Evolutionary conservation across 2,888 invertebrate genomes (phyloP).

Genomic region (Tridacna gigas): DNA sequence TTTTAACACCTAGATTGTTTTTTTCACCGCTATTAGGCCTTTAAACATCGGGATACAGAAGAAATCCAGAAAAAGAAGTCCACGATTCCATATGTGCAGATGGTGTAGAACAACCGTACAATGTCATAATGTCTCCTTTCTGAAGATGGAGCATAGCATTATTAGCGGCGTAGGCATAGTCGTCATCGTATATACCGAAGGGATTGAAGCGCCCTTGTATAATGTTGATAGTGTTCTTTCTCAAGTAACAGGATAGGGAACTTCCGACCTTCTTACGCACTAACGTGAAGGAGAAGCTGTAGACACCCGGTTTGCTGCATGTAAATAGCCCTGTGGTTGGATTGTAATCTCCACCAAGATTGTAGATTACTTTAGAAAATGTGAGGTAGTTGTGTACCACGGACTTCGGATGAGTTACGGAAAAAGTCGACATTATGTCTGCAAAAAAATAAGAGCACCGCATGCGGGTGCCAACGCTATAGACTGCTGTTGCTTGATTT

Average conservation of each 20-base stretch:
- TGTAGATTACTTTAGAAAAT: neutral
- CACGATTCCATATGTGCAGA: conserved; percentile 6
- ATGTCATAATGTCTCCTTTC: neutral
- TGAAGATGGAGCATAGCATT: conserved; percentile 1
- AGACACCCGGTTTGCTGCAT: conserved; percentile 25
- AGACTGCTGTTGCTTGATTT: too few species aligned
- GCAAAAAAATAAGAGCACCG: neutral
- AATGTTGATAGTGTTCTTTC: neutral
- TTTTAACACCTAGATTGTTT: too few species aligned
- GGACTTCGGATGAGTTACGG: neutral
- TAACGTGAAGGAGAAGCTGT: conserved; percentile 13
- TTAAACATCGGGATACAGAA: conserved; percentile 5
- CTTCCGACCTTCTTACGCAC: conserved; percentile 13
- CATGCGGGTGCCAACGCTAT: too few species aligned
- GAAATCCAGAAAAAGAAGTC: conserved; percentile 16
- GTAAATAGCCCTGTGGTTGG: conserved; percentile 2
- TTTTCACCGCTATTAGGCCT: too few species aligned
- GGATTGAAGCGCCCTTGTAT: neutral
- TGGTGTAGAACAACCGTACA: neutral
- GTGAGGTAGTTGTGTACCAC: neutral
- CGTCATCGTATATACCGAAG: neutral
- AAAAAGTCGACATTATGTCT: conserved; percentile 9
- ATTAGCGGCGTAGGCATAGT: neutral
- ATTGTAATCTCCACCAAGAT: conserved; percentile 20
- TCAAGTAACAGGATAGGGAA: neutral